These are phyloP conservation scores for Lethenteron reissneri DNA, from an alignment of 2,113 vertebrate species.

Conservation along the genomic window DNA sequence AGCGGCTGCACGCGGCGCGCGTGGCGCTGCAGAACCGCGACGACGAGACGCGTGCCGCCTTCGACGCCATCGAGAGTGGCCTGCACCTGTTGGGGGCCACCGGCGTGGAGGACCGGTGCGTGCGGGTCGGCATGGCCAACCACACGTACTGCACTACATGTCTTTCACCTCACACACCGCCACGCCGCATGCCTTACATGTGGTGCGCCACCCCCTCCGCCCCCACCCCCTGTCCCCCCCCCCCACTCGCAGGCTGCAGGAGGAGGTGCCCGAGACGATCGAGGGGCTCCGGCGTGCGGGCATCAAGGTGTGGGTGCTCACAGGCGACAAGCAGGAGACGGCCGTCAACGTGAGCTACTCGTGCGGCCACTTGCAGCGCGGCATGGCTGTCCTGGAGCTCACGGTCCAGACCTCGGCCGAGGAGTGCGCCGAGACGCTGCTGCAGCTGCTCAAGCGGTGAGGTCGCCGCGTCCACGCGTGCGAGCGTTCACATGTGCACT, in stretches of 20 bases:
- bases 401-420: too few species aligned
- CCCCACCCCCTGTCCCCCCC: too few species aligned
- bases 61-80: conserved; percentile 59
- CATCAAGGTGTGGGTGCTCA: conserved; percentile 89
- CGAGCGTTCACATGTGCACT: too few species aligned
- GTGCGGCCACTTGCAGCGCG: conserved; percentile 40
- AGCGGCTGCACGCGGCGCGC: conserved; percentile 39
- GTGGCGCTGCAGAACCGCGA: conserved; percentile 77
- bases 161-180: too few species aligned
- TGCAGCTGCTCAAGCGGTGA: too few species aligned
- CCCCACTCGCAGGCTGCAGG: conserved; percentile 42
- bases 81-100: conserved; percentile 90
- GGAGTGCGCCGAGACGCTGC: too few species aligned
- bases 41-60: conserved; percentile 54
- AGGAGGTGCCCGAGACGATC: conserved; percentile 72
- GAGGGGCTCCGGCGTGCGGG: conserved; percentile 70
- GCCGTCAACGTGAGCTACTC: conserved; percentile 90
- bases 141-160: too few species aligned
- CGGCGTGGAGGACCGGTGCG: conserved; percentile 87
- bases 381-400: too few species aligned
- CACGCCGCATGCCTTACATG: too few species aligned
- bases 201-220: too few species aligned
- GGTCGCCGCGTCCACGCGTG: too few species aligned
- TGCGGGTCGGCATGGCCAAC: not conserved
- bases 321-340: conserved; percentile 92